Evolutionary conservation across 23 tunicate genomes (phyloP).

Genomic region (Diplosoma virens): DNA sequence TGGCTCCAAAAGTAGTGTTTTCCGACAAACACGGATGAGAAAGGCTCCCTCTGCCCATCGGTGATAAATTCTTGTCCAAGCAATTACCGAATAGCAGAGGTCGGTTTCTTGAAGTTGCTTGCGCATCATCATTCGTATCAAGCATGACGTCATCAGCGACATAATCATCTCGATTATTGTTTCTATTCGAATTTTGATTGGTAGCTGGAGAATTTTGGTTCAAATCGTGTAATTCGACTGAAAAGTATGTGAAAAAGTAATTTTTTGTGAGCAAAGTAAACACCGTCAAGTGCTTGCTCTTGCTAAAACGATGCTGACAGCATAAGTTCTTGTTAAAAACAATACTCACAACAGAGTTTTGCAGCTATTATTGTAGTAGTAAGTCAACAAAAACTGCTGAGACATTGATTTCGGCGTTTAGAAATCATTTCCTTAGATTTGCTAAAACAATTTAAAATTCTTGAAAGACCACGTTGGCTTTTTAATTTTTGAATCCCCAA

Average conservation of each 20-base stretch:
- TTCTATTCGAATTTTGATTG: background rate
- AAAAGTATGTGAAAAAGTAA: background rate
- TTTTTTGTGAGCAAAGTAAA: background rate
- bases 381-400: too few species aligned
- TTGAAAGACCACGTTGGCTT: too few species aligned
- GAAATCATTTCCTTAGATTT: too few species aligned
- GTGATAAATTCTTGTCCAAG: slow-evolving; percentile 18
- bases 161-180: slow-evolving; percentile 1
- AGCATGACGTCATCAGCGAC: background rate
- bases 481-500: too few species aligned
- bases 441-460: too few species aligned
- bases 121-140: background rate
- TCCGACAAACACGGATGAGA: slow-evolving; percentile 90
- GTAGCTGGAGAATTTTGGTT: slow-evolving; percentile 38
- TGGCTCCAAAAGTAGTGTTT: slow-evolving; percentile 47
- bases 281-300: too few species aligned
- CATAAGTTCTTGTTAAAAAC: too few species aligned
- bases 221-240: slow-evolving; percentile 35
- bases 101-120: background rate
- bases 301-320: too few species aligned
- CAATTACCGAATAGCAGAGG: background rate
- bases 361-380: too few species aligned
- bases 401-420: too few species aligned
- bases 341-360: too few species aligned
- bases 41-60: slow-evolving; percentile 66